phyloP scores from a whole-genome alignment of 2,113 vertebrate genomes.

The Tachycineta bicolor region DNA sequence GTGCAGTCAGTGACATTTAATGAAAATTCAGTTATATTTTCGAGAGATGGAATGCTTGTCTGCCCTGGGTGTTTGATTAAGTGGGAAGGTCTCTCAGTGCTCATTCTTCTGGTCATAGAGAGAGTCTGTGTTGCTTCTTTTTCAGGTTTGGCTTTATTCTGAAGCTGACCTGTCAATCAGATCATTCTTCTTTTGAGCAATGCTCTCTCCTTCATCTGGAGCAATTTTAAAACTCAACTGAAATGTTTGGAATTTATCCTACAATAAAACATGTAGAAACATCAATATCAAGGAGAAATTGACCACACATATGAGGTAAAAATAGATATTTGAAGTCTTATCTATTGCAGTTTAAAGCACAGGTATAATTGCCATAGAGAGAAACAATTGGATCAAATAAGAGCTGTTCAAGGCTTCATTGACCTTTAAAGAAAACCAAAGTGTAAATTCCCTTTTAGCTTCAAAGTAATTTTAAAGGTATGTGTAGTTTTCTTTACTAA shows the following conservation, averaged over 20 bases:
- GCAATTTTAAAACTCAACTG: background rate
- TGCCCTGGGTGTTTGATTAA: constrained; percentile 38
- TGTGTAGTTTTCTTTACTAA: background rate
- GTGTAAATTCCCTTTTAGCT: background rate
- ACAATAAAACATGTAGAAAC: background rate
- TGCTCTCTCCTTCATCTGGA: background rate
- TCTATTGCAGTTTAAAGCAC: background rate
- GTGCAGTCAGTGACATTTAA: constrained; percentile 81
- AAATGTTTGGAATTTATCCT: constrained; percentile 24
- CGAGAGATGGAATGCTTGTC: background rate
- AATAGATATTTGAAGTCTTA: background rate
- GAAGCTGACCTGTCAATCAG: background rate
- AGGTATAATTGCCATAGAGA: background rate
- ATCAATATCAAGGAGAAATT: background rate
- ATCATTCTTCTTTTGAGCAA: background rate
- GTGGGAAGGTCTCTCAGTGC: constrained; percentile 9
- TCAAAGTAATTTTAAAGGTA: background rate
- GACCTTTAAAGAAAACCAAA: background rate
- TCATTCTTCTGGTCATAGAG: constrained; percentile 41
- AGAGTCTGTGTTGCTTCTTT: background rate
- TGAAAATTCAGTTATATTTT: constrained; percentile 53
- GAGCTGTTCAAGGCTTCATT: background rate
- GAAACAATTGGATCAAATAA: background rate
- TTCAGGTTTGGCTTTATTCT: background rate
- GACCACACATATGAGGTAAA: background rate